phyloP scores from a whole-genome alignment of 2,888 invertebrate species.

The Parnassius apollo region DNA sequence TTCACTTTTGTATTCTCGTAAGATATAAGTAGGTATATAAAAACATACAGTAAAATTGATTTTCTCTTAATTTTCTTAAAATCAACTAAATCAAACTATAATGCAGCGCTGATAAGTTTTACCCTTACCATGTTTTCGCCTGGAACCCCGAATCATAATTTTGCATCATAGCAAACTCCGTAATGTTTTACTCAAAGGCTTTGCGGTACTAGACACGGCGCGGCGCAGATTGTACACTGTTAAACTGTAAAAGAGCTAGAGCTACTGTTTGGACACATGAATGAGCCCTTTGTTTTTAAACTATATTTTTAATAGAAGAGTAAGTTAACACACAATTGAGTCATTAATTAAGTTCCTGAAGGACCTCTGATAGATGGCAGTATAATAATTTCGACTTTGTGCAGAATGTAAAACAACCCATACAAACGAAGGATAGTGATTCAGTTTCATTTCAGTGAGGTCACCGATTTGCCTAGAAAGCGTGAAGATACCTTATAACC shows the following conservation, averaged over 20 bases:
- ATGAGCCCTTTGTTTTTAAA: background rate
- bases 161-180: slow-evolving; percentile 20
- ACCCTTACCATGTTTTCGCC: slow-evolving; percentile 21
- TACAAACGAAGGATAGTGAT: too few relatives aligned
- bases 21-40: too few relatives aligned
- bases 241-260: slow-evolving; percentile 2
- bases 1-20: too few relatives aligned
- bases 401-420: too few relatives aligned
- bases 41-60: too few relatives aligned
- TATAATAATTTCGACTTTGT: too few relatives aligned
- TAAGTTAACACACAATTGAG: background rate
- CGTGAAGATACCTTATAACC: too few relatives aligned
- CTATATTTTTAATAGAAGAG: background rate
- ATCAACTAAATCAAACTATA: slow-evolving; percentile 6
- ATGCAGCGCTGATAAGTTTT: slow-evolving; percentile 18
- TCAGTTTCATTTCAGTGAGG: too few relatives aligned
- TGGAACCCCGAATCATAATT: slow-evolving; percentile 11
- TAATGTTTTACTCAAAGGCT: slow-evolving; percentile 24
- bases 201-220: background rate
- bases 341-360: too few relatives aligned
- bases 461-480: too few relatives aligned
- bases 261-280: background rate
- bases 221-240: background rate
- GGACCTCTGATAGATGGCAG: too few relatives aligned
- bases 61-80: too few relatives aligned